Evolutionary conservation across 2,113 vertebrate species (phyloP).

Genomic region (Raphicerus campestris): DNA sequence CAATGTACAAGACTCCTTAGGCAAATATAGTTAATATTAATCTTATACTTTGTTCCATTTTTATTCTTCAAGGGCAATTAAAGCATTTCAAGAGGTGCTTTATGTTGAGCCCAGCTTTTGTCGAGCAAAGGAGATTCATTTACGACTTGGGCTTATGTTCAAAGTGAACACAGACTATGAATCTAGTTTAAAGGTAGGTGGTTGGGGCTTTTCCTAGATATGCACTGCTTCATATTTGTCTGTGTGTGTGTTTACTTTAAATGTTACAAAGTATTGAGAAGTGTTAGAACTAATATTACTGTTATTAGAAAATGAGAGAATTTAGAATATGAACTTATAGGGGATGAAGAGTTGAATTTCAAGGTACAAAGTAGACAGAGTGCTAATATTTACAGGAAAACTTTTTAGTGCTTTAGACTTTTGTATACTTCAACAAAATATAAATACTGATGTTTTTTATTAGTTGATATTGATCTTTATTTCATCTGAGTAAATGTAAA

Average conservation of each 20-base stretch:
- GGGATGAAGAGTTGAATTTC: not conserved
- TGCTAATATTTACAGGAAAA: not conserved
- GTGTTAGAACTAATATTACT: not conserved
- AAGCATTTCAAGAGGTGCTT: conserved; percentile 99
- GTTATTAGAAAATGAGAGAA: not conserved
- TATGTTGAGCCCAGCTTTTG: conserved; percentile 98
- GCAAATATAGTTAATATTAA: not conserved
- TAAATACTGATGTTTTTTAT: not conserved
- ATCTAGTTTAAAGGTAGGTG: conserved; percentile 96
- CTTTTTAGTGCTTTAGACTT: not conserved
- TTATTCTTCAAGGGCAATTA: conserved; percentile 92
- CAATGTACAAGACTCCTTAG: too few relatives aligned
- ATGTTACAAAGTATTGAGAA: not conserved
- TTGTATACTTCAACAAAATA: not conserved
- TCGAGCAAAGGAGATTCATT: conserved; percentile 97
- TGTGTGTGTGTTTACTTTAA: not conserved
- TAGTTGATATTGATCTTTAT: not conserved
- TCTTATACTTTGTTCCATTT: conserved; percentile 1
- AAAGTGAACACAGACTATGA: conserved; percentile 98
- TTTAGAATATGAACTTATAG: not conserved
- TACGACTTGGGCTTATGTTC: conserved; percentile 98
- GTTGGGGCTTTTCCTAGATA: not conserved
- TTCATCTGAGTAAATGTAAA: not conserved
- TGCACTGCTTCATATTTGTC: not conserved
- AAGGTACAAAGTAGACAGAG: not conserved